These are phyloP conservation scores for Reticulitermes speratus DNA, from an alignment of 1,140 invertebrate genomes.

Conservation along the genomic window DNA sequence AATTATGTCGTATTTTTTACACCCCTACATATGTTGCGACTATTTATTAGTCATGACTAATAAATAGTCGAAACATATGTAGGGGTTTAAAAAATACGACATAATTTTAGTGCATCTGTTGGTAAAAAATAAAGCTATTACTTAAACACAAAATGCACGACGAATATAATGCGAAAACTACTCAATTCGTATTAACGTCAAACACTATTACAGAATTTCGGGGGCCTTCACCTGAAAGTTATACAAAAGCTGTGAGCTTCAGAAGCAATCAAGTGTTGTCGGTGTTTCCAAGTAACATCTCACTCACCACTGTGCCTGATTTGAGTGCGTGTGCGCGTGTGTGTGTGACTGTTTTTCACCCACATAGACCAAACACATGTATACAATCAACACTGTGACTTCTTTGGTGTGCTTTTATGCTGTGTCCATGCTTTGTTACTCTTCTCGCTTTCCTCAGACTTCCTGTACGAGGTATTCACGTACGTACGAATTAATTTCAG, in stretches of 20 bases:
- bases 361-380: neutral
- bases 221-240: too few species aligned
- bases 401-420: neutral
- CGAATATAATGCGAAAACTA: too few species aligned
- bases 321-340: neutral
- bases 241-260: neutral
- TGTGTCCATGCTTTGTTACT: neutral
- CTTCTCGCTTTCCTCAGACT: neutral
- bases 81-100: too few species aligned
- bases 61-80: too few species aligned
- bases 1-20: too few species aligned
- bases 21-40: too few species aligned
- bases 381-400: neutral
- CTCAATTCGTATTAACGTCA: neutral
- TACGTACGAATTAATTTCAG: constrained; percentile 6
- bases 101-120: too few species aligned
- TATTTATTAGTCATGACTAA: too few species aligned
- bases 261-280: neutral
- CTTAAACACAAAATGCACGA: too few species aligned
- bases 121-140: too few species aligned
- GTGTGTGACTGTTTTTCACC: constrained; percentile 1
- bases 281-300: neutral
- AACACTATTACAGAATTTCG: neutral
- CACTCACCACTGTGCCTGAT: constrained; percentile 16
- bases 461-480: neutral